Base-by-base conservation (phyloP, 2,888 invertebrate species). In the Cheilosia grossa region DNA sequence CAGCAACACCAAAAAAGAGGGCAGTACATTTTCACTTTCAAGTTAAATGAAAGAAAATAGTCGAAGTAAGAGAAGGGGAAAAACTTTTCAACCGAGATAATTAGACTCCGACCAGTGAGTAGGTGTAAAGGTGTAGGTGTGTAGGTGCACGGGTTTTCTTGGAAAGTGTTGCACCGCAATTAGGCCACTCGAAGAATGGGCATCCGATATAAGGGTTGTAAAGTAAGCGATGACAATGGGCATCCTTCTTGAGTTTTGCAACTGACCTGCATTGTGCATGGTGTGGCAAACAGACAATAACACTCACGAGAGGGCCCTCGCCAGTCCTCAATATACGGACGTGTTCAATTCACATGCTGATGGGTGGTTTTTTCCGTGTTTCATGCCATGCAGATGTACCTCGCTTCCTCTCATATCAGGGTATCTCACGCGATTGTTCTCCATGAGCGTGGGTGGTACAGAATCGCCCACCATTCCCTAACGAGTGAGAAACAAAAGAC, bases 341-440 rank as follows among this genome's bases (percentile, higher is more conserved):
- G 59, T 59, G n/a, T 30, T 51, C 40, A 27, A 61, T 49, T n/a
- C 49, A 27, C 40, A 51, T 44, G 4, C 44, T 17, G 42, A 10
- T 9, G 30, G 47, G 47, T 47, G n/a, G 27, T 17, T 24, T 54
- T 53, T 21, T 72, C 59, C 51, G n/a, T 9, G 19, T 54, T 74
- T 74, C 81, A 51, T 69, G 74, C 42, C 74, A 74, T 72, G 72
- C 72, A 61, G 66, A 82, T 72, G 66, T 72, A 67, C 78, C 78
- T 61, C 54, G 66, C 30, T 53, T 37, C 47, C 56, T 58, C 56
- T 74, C 58, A 27, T 58, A 58, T 47, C 40, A 33, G 19, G 47
- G 64, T 64, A 49, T 40, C 66, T 56, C 51, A 49, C 49, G 44
- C 30, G 40, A 58, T 66, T 75, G 58, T 70, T 33, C 51, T 53